Base-by-base conservation (phyloP, 1,140 invertebrate species). In the Calycopis cecrops region DNA sequence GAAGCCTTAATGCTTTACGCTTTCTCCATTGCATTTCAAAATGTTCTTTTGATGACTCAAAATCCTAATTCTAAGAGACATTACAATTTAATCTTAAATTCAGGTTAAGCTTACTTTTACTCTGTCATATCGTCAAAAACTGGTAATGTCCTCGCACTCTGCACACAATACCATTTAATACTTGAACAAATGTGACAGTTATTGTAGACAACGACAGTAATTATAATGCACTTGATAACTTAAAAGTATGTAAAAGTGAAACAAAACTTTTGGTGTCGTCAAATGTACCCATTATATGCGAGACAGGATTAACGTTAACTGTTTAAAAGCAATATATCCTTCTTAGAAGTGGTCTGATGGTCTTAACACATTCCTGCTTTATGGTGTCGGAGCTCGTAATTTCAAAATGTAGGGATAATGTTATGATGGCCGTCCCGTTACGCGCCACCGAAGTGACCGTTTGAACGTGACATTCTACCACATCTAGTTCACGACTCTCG, bases 401-500 rank as follows among this genome's bases (percentile, higher is more conserved):
- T 65, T 67, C 67, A 57, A 67, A 72, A 67, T 63, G 57, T 61
- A 56, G 61, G 64, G 68, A 69, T 75, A 72, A 59, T 62, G 63
- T 72, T 75, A 75, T 75, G 75, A 79, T 73, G 66, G 57, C 44
- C 53, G 57, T 69, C 71, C 71, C 73, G 70, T 82, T 73, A 76
- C 51, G 48, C 60, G 64, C 52, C 63, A 61, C 61, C 56, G 62
- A 62, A 67, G 64, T 66, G 62, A 64, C 61, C 65, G 67, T 66
- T 67, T 66, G 66, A 73, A 72, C 65, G 59, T 67, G 62, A 66
- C 64, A 63, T 62, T 62, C 52, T 35, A 57, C 42, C 42, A 53
- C 60, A 66, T 64, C 59, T 60, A 67, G 62, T 65, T 49, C 57
- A 63, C 57, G 60, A 62, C 61, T 62, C 40, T 7, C 6, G 21